A percentile compares a stretch with the other conserved stretches of the same genome.
phyloP scores from a whole-genome alignment of 2,888 invertebrate genomes.

The Sceliomorpha sp. region DNA sequence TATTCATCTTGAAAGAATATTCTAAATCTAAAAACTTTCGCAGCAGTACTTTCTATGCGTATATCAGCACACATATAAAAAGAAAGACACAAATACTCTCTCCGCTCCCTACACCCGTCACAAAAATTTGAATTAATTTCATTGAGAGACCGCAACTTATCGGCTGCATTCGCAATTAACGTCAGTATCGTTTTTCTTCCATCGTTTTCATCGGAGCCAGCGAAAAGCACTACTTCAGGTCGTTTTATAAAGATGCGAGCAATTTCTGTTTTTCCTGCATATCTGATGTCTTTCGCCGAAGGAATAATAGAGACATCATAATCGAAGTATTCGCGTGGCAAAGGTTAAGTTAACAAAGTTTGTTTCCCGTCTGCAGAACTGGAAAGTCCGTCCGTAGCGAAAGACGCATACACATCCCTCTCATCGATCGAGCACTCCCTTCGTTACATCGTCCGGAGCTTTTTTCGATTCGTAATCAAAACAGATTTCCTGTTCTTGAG shows the following conservation, averaged over 20 bases:
- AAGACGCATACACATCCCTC: not conserved
- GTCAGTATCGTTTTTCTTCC: constrained; percentile 18
- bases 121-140: too few relatives aligned
- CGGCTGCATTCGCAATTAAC: too few relatives aligned
- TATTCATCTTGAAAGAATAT: too few relatives aligned
- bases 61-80: too few relatives aligned
- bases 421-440: constrained; percentile 17
- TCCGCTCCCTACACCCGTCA: too few relatives aligned
- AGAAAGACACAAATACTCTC: too few relatives aligned
- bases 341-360: constrained; percentile 30
- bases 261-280: constrained; percentile 25
- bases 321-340: constrained; percentile 16
- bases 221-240: constrained; percentile 6
- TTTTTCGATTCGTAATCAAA: constrained; percentile 43
- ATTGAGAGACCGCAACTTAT: too few relatives aligned
- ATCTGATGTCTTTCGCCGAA: constrained; percentile 33
- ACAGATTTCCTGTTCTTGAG: constrained; percentile 16
- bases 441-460: constrained; percentile 17
- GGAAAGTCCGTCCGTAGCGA: constrained; percentile 10
- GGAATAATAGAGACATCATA: constrained; percentile 34
- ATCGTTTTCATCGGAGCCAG: constrained; percentile 22
- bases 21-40: too few relatives aligned
- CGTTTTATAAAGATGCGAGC: constrained; percentile 28
- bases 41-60: too few relatives aligned
- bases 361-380: constrained; percentile 21